Conservation (phyloP, 2,113 vertebrate genomes). For the Nettapus auritus region DNA sequence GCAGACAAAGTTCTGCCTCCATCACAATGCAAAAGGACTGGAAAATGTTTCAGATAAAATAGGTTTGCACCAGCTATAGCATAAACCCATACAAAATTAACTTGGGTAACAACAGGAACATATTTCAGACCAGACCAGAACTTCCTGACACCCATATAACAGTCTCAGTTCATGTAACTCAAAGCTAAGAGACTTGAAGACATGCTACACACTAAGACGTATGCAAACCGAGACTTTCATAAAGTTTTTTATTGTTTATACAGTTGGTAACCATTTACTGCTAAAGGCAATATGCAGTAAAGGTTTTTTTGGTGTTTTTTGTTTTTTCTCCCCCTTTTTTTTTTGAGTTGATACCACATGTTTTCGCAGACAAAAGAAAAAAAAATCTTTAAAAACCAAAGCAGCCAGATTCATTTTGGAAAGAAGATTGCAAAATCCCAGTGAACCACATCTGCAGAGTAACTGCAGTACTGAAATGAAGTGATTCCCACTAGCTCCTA, state of each 20-base stretch:
- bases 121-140: background rate
- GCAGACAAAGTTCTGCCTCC: background rate
- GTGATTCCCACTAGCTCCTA: background rate
- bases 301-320: background rate
- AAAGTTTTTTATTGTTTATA: conserved; percentile 65
- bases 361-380: conserved; percentile 57
- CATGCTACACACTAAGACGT: conserved; percentile 26
- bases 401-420: conserved; percentile 57
- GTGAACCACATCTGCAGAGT: conserved; percentile 29
- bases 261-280: conserved; percentile 72
- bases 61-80: background rate
- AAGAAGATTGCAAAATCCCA: conserved; percentile 38
- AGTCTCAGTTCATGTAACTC: background rate
- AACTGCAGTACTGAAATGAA: conserved; percentile 22
- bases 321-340: background rate
- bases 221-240: conserved; percentile 32
- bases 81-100: background rate
- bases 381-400: conserved; percentile 34
- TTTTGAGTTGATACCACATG: conserved; percentile 62
- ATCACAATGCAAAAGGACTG: background rate
- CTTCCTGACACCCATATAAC: background rate
- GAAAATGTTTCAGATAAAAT: background rate
- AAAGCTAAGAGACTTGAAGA: conserved; percentile 26
- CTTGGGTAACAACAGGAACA: background rate
- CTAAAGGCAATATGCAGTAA: conserved; percentile 47